Evolutionary conservation across 2,797 vertebrate genomes (phyloP), one percentile per base, ranked within the genome.

Genomic region (Microctenopoma steveboyesi): DNA sequence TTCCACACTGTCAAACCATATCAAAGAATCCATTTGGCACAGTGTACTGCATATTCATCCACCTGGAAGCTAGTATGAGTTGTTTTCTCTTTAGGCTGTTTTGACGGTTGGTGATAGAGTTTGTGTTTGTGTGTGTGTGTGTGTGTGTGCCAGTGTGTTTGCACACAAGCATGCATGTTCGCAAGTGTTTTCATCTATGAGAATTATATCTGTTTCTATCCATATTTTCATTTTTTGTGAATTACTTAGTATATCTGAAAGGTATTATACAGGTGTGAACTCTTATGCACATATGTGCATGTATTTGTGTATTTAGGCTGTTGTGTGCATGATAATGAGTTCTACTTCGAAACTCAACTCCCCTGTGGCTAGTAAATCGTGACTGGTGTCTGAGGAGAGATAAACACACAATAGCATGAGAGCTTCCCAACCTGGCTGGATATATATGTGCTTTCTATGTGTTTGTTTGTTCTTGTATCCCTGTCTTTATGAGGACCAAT

Each of bases 1-100:
- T 87, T 87, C 82, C 83, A 82, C 80, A 55, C 78, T 76, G 86
- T 87, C 80, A 85, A 78, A 82, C 76, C 81, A 73, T 82, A 85
- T 84, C 68, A 85, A 58, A 72, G 60, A 61, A 76, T 55, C 66
- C 70, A 81, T 88, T 88, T 85, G 76, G 78, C 57, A 82, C 10
- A 18, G 70, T 1, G 0, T 37, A 39, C 62, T 64, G 71, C 57
- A 60, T 64, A 72, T 56, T 74, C 79, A 82, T 80, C 58, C 76
- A 86, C 81, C 85, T 83, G 78, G 81, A 86, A 86, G 80, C 43
- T 22, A n/a, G 37, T 35, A 43, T 50, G 78, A 72, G 71, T 72
- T 64, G 37, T 74, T 72, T 65, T 64, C 49, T 86, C 65, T 68
- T 61, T 3, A 57, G 65, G 47, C 72, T 69, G 59, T 83, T 82